Conservation (phyloP, 2,113 vertebrate species). For the Andinoacara biseriatus region DNA sequence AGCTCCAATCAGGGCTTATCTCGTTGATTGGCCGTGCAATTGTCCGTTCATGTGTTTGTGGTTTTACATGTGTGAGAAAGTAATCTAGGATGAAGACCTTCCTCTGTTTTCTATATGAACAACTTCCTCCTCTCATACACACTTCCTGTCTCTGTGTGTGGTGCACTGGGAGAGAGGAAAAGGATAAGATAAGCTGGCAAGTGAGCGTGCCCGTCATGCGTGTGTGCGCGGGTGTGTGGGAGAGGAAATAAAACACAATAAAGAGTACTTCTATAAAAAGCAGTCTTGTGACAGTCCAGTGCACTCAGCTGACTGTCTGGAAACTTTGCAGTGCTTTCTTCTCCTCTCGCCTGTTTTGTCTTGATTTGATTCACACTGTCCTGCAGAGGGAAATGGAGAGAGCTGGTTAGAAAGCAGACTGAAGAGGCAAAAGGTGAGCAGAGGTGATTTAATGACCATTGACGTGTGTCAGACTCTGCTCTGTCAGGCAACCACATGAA, state of each 20-base stretch:
- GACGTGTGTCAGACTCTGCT: constrained; percentile 40
- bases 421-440: background rate
- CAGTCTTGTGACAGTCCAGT: constrained; percentile 68
- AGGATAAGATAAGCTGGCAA: constrained; percentile 48
- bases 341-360: constrained; percentile 1
- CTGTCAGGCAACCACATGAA: constrained; percentile 17
- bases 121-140: constrained; percentile 51
- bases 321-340: constrained; percentile 52
- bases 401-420: constrained; percentile 9
- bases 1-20: constrained; percentile 37
- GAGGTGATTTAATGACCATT: constrained; percentile 31
- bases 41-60: constrained; percentile 16
- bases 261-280: constrained; percentile 69
- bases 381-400: background rate
- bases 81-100: constrained; percentile 58
- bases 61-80: constrained; percentile 38
- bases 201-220: background rate
- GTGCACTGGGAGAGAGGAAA: constrained; percentile 30
- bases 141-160: constrained; percentile 59
- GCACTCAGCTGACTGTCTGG: constrained; percentile 67
- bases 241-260: constrained; percentile 26
- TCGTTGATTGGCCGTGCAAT: constrained; percentile 42
- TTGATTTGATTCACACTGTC: constrained; percentile 12
- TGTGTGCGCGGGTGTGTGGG: background rate
- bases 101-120: constrained; percentile 54